phyloP scores from a whole-genome alignment of 1,140 invertebrate genomes.

The Drosophila murphyi region DNA sequence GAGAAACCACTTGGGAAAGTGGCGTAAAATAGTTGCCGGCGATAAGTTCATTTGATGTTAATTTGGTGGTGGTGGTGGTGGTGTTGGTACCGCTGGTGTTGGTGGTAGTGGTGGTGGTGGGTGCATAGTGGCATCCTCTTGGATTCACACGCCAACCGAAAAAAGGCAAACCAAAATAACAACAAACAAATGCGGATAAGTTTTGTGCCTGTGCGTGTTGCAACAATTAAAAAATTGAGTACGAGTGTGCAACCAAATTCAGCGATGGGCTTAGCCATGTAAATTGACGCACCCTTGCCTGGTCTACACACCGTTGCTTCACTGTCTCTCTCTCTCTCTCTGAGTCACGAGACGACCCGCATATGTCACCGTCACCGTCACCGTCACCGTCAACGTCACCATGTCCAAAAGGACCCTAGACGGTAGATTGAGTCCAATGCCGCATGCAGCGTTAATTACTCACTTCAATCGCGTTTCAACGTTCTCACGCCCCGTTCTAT shows the following conservation, averaged over 20 bases:
- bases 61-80: constrained; percentile 60
- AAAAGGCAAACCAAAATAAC: constrained; percentile 76
- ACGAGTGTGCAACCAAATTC: constrained; percentile 23
- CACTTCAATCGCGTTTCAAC: constrained; percentile 63
- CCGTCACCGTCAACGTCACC: constrained; percentile 4
- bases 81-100: constrained; percentile 25
- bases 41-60: constrained; percentile 81
- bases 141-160: constrained; percentile 65
- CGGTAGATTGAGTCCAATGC: constrained; percentile 36
- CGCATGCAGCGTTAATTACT: constrained; percentile 81
- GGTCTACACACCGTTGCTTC: constrained; percentile 29
- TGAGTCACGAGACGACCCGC: constrained; percentile 68
- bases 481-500: constrained; percentile 73
- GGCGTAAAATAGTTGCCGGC: constrained; percentile 79
- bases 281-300: constrained; percentile 72
- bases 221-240: constrained; percentile 75
- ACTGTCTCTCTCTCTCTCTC: no score
- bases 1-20: constrained; percentile 80
- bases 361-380: constrained; percentile 70
- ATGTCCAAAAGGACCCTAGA: constrained; percentile 62
- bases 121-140: constrained; percentile 44
- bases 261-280: constrained; percentile 49
- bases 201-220: constrained; percentile 68
- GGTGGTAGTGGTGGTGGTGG: constrained; percentile 40
- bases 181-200: constrained; percentile 54